Conservation (phyloP, 2,888 invertebrate genomes). For the Pollenia amentaria region DNA sequence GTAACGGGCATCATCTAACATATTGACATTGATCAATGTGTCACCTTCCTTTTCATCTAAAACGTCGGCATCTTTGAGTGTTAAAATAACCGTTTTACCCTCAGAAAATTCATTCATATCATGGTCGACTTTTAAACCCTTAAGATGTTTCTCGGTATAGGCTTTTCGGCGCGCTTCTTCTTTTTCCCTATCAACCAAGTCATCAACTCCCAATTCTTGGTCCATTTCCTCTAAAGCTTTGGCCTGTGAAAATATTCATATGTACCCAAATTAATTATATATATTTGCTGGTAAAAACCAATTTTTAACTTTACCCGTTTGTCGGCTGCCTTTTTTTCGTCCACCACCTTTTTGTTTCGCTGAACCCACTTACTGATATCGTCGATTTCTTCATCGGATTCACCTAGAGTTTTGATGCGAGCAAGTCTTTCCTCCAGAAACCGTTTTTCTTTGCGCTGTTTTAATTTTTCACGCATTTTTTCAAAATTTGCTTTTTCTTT, state of each 20-base stretch:
- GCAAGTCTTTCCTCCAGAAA: conserved; percentile 88
- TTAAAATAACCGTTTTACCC: conserved; percentile 94
- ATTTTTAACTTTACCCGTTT: conserved; percentile 85
- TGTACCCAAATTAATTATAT: too few species aligned
- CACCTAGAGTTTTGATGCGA: conserved; percentile 91
- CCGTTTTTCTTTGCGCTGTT: conserved; percentile 90
- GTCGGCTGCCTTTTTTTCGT: conserved; percentile 93
- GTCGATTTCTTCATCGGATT: conserved; percentile 91
- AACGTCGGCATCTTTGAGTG: conserved; percentile 96
- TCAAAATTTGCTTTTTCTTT: conserved; percentile 90
- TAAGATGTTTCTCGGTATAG: conserved; percentile 90
- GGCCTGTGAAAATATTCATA: conserved; percentile 86
- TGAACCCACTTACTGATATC: conserved; percentile 93
- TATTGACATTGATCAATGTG: conserved; percentile 95
- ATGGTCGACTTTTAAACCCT: conserved; percentile 95
- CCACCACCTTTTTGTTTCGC: conserved; percentile 90
- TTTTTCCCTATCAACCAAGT: conserved; percentile 92
- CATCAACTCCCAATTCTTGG: conserved; percentile 95
- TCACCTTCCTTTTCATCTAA: conserved; percentile 95
- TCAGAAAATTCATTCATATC: conserved; percentile 89
- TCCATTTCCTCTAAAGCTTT: conserved; percentile 97
- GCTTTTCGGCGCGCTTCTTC: conserved; percentile 86
- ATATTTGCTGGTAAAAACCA: background rate
- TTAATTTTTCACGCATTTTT: conserved; percentile 92
- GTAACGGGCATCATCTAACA: conserved; percentile 93